Evolutionary conservation across 2,797 vertebrate species (phyloP), one percentile per base, ranked within the genome.

Genomic region (Platalea minor): DNA sequence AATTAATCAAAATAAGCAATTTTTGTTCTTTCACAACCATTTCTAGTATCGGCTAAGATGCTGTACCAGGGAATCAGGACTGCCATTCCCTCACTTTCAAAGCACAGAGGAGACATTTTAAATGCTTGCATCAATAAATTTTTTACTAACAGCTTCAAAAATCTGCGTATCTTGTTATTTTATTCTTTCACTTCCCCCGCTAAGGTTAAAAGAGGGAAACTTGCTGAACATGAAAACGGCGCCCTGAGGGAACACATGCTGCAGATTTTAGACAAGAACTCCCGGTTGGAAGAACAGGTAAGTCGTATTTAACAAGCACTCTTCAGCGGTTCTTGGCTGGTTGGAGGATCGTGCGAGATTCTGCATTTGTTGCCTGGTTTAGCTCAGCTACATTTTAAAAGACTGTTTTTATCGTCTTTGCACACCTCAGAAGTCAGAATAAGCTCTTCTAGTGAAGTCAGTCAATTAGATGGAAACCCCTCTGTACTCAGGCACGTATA

Each of bases 201-300:
- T 64, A 73, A 98, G 98, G 98, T 97, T 75, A 99, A 98, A 97
- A 98, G 98, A 97, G 95, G 93, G 11, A 98, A 97, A 43, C 97
- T 99, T 84, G 97, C 98, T 35, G 97, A 98, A 75, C 99, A 99
- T 29, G 98, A 99, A 91, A 98, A 98, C 20, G 60, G 95, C 4
- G 98, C 98, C 64, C 96, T 99, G 82, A 98, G 93, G 82, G 98
- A 98, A 68, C 99, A 99, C 94, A 98, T 99, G 97, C 98, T 99
- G 73, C 98, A 99, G 83, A 98, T 99, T 89, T 97, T 99, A 96
- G 98, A 98, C 92, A 99, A 98, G 97, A 99, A 98, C 89, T 93
- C 96, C 68, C 97, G 65, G 43, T 28, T 99, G 90, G 98, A 99
- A 92, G 98, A 98, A 92, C 98, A 98, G 98, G 99, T 99, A 97